Base-by-base conservation (phyloP, 2,888 invertebrate genomes). In the Heteromyza rotundicornis region DNA sequence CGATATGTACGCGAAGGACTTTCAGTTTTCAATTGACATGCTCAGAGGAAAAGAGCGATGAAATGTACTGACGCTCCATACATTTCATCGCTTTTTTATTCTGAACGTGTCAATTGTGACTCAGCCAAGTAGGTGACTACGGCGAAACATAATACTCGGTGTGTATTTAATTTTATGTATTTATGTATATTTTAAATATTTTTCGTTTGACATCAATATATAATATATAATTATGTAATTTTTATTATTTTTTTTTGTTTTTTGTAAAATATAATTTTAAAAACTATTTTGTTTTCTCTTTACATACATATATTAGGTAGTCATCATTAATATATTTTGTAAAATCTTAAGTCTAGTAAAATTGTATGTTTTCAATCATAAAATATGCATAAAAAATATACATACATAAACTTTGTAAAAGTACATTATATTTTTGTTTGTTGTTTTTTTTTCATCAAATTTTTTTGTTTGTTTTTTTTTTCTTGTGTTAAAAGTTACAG, bases 141-240 rank as follows among this genome's bases (percentile, higher is more conserved):
- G n/a, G n/a, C n/a, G n/a, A n/a, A n/a, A n/a, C n/a, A n/a, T n/a
- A n/a, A n/a, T n/a, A n/a, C n/a, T n/a, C n/a, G n/a, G n/a, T n/a
- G n/a, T n/a, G n/a, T n/a, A n/a, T 47, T 8, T 47, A 52, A 27
- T 52, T 52, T 52, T 27, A 52, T 50, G 50, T 19, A 52, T 50
- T 50, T 50, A 50, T 19, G 20, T 52, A 66, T 64, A 66, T 64
- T 68, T 64, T 65, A 65, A 64, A 63, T 63, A 66, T 68, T 65
- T 76, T 75, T 75, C 75, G 71, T 72, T 76, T 75, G 76, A 75
- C 75, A 77, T 75, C 76, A 74, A 75, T 69, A n/a, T n/a, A n/a
- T n/a, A 74, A 57, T 60, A 57, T 57, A 57, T 59, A 63, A 47
- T 62, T 63, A 47, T 62, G 53, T 59, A 64, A 57, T 58, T 59